Evolutionary conservation across 2,797 vertebrate genomes (phyloP), one percentile per base, ranked within the genome.

Genomic region (Valencia hispanica): DNA sequence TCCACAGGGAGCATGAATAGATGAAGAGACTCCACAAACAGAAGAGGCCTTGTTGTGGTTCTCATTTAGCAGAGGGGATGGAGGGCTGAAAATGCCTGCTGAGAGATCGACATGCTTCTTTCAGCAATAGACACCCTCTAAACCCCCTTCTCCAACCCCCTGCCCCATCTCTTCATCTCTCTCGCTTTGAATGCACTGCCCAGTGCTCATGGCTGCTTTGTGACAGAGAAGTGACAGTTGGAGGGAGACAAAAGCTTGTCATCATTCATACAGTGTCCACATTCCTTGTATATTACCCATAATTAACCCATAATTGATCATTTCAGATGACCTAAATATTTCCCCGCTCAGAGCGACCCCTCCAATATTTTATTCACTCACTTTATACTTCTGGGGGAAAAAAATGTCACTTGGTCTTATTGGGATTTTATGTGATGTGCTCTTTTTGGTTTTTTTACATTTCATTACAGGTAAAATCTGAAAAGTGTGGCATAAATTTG

Each of bases 61-160:
- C 88, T 92, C 85, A 91, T 92, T 91, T 91, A 81, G 90, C 77
- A 79, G 61, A 78, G 74, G 83, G 83, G 73, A 80, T 74, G 77
- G 80, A 81, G 89, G 86, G 84, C 85, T 88, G 86, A 93, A 87
- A 91, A 90, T 88, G 91, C 87, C 93, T 93, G 92, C 94, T 94
- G 94, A 94, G 94, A 94, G 94, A 96, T 94, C 85, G 94, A 95
- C 95, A 95, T 94, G 90, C 94, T 94, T 95, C 94, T 95, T 95
- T 96, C 94, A 94, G 90, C 81, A 39, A 68, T 78, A 93, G 89
- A 90, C 89, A 87, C 78, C 87, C 91, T 77, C 70, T 75, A 79
- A 72, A 70, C 74, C 71, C 73, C 45, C 45, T n/a, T 5, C 32
- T 22, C 68, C 17, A 10, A 0, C 43, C 32, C 50, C 65, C 75